Percentiles rank a stretch among this genome's conserved stretches.
Evolutionary conservation across 1,140 invertebrate species (phyloP).

Genomic region (Diorhabda carinulata): DNA sequence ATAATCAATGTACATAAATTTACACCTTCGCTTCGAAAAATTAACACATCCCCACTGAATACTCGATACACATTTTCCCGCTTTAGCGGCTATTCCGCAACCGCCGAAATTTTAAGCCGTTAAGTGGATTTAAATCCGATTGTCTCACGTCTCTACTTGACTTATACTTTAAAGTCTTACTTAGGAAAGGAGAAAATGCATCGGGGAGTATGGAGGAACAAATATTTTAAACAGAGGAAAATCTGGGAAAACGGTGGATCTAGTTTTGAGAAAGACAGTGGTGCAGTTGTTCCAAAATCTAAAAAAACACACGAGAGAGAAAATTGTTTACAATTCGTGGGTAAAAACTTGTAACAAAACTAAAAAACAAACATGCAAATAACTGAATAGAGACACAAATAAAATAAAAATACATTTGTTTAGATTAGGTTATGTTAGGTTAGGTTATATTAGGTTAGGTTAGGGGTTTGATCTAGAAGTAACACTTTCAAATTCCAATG

Average conservation of each 20-base stretch:
- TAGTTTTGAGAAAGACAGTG: neutral
- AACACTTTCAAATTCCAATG: too few relatives aligned
- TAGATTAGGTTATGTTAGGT: too few relatives aligned
- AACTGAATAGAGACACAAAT: too few relatives aligned
- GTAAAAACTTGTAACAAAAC: too few relatives aligned
- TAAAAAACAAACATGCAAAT: too few relatives aligned
- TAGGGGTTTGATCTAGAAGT: too few relatives aligned
- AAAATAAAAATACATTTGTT: too few relatives aligned
- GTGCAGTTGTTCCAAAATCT: too few relatives aligned
- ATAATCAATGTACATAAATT: neutral
- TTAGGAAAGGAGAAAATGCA: neutral
- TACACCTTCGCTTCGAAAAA: neutral
- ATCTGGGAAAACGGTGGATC: neutral
- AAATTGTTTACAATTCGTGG: too few relatives aligned
- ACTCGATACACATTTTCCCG: neutral
- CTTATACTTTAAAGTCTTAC: neutral
- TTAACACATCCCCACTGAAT: neutral
- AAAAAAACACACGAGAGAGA: too few relatives aligned
- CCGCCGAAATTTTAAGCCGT: neutral
- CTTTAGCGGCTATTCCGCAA: neutral
- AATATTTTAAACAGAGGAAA: constrained; percentile 3
- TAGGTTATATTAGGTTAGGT: too few relatives aligned
- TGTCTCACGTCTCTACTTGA: neutral
- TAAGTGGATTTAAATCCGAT: constrained; percentile 2
- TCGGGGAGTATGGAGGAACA: neutral